phyloP scores from a whole-genome alignment of 1,140 invertebrate genomes.

The Cardiocondyla obscurior region DNA sequence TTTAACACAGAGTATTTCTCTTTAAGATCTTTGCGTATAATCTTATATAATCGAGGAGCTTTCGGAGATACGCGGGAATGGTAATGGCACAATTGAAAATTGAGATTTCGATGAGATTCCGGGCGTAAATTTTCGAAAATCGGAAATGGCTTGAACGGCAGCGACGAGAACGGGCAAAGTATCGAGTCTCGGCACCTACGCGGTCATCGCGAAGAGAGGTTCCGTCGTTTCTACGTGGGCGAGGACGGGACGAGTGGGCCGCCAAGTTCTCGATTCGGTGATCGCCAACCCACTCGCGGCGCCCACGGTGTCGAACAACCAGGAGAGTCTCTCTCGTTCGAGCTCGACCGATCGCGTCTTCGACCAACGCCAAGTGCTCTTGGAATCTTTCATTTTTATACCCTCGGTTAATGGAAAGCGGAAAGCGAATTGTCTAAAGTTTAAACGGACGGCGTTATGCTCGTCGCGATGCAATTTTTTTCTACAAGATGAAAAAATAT shows the following conservation, averaged over 20 bases:
- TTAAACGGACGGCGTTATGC: background rate
- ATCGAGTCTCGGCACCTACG: slow-evolving; percentile 58
- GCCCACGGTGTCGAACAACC: slow-evolving; percentile 64
- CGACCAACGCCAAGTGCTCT: background rate
- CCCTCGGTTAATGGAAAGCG: background rate
- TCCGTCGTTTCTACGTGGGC: slow-evolving; percentile 64
- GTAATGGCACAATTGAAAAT: background rate
- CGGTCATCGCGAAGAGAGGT: slow-evolving; percentile 55
- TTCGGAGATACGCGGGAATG: no score
- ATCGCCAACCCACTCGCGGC: slow-evolving; percentile 68
- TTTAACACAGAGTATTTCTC: no score
- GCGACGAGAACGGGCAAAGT: background rate
- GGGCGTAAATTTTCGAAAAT: background rate
- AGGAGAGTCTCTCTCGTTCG: slow-evolving; percentile 49
- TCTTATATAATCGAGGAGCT: no score
- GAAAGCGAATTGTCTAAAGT: background rate
- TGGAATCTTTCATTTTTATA: background rate
- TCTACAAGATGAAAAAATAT: background rate
- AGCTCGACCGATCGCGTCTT: slow-evolving; percentile 51
- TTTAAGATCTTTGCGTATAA: no score
- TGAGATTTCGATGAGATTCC: background rate
- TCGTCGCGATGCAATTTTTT: background rate
- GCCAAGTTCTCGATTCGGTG: slow-evolving; percentile 66
- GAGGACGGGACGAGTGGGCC: slow-evolving; percentile 62
- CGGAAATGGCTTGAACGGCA: background rate